These are phyloP conservation scores for Merops nubicus DNA, from an alignment of 2,113 vertebrate species.

Conservation along the genomic window DNA sequence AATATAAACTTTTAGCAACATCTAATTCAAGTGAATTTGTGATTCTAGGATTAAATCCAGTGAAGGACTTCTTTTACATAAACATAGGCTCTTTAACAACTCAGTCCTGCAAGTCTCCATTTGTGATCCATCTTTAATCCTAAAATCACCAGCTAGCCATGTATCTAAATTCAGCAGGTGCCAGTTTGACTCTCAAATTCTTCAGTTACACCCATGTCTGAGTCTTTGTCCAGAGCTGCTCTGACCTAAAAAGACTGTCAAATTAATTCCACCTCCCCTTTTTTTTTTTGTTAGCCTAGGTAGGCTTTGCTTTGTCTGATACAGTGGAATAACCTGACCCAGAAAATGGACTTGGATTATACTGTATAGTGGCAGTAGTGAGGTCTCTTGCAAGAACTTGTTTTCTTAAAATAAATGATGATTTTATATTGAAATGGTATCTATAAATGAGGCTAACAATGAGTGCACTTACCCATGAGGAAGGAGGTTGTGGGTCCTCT, in stretches of 20 bases:
- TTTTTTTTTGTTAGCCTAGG: neutral
- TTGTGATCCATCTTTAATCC: neutral
- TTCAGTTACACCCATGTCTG: neutral
- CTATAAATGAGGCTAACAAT: neutral
- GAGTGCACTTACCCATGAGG: neutral
- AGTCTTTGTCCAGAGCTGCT: neutral
- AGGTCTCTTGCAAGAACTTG: neutral
- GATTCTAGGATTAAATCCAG: neutral
- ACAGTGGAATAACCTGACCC: neutral
- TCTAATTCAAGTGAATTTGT: neutral
- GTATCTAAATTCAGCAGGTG: neutral
- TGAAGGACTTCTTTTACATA: neutral
- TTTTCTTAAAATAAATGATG: neutral
- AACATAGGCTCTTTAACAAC: neutral
- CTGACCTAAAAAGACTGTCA: neutral
- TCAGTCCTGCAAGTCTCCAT: neutral
- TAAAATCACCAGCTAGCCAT: neutral
- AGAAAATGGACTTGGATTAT: neutral
- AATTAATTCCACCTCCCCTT: neutral
- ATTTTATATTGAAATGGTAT: neutral
- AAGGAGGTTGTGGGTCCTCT: neutral
- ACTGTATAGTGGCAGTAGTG: neutral
- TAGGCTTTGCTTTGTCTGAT: neutral
- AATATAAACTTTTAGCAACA: neutral
- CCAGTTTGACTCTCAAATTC: neutral